Evolutionary conservation across 2,797 vertebrate species (phyloP).

Genomic region (Cuculus canorus): DNA sequence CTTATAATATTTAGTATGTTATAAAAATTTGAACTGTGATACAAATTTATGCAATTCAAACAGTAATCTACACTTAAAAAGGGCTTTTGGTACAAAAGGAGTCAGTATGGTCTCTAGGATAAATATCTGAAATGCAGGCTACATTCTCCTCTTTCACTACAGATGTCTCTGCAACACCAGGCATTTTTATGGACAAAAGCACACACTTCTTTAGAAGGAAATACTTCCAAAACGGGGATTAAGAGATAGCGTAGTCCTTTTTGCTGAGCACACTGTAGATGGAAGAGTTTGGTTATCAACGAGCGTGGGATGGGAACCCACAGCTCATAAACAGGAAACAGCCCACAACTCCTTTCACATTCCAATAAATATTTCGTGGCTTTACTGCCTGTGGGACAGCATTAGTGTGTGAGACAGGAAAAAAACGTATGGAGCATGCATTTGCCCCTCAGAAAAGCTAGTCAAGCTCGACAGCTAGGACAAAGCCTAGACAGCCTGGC

Average conservation of each 20-base stretch:
- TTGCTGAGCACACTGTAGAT: fast-evolving
- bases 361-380: background rate
- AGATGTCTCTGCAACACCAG: background rate
- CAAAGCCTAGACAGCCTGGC: background rate
- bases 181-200: background rate
- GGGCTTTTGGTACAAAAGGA: background rate
- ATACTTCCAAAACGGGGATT: background rate
- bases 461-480: background rate
- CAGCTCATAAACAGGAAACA: conserved; percentile 27
- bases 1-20: background rate
- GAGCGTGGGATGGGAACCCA: background rate
- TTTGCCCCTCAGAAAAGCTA: background rate
- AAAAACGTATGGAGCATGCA: background rate
- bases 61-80: background rate
- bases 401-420: background rate
- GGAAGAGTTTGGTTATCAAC: background rate
- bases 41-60: background rate
- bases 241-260: background rate
- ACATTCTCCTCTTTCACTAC: background rate
- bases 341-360: conserved; percentile 17
- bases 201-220: background rate
- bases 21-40: background rate
- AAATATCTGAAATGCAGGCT: background rate
- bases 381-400: background rate
- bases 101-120: background rate